Base-by-base conservation (phyloP, 2,888 invertebrate genomes). In the Melanostoma mellinum region DNA sequence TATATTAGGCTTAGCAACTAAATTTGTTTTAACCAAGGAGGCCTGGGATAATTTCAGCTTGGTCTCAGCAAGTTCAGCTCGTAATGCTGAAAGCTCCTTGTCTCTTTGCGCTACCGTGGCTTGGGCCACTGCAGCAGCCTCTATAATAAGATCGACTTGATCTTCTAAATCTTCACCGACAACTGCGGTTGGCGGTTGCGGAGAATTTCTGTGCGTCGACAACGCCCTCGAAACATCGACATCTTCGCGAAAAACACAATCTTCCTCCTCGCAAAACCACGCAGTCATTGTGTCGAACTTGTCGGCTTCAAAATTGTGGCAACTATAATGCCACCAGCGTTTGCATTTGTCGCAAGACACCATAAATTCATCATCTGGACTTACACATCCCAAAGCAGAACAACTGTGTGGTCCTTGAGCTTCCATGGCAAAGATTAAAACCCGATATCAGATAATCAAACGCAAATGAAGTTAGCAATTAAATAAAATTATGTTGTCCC, bases 91-190 rank as follows among this genome's bases (percentile, higher is more conserved):
- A n/a, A 63, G 48, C 30, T 63, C 65, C 4, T 32, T 30, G n/a
- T 53, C 65, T 3, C 65, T 30, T 42, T 67, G 65, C 2, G 33
- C 40, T 8, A 67, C 65, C 6, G 65, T 10, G 4, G 65, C 65
- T 10, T 67, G 65, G 0, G 65, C 52, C 3, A 53, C 52, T 40
- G 65, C 53, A 6, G 42, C 65, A 3, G 65, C 52, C 42, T 67
- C 36, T 32, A 67, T 67, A 1, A 67, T 0, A 1, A 61, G 2
- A n/a, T 67, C 65, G 2, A 52, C 36, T 2, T 46, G 9, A 20
- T 46, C 63, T 8, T n/a, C 63, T 9, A 10, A 1, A 5, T 50
- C 52, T 20, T 20, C 20, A 20, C 20, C 20, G 20, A 20, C 20
- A 20, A 20, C 20, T 20, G 20, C 20, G 20, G 20, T 20, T 20